These are phyloP conservation scores for Blastomussa wellsi DNA, from an alignment of 92 coral and sea anemone genomes.

Conservation along the genomic window DNA sequence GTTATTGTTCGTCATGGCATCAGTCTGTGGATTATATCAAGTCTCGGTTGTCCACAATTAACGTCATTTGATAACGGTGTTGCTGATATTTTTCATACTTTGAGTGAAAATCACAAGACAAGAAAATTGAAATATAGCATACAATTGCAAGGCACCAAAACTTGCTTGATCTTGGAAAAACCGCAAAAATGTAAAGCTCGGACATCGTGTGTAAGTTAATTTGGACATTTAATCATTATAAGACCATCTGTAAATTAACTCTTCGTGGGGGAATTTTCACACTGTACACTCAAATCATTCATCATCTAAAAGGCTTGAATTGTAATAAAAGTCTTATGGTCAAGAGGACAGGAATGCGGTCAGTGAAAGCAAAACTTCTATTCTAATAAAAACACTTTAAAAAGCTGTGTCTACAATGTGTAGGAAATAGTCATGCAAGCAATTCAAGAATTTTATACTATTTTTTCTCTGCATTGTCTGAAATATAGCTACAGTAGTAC, in stretches of 20 bases:
- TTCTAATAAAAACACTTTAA: no score
- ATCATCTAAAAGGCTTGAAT: slow-evolving; percentile 31
- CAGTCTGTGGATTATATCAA: slow-evolving; percentile 7
- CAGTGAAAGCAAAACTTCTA: slow-evolving; percentile 9
- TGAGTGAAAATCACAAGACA: not conserved
- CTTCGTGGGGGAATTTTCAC: slow-evolving; percentile 47
- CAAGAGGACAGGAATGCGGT: slow-evolving; percentile 32
- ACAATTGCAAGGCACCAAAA: not conserved
- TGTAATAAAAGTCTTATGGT: slow-evolving; percentile 13
- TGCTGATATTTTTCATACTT: not conserved
- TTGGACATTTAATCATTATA: slow-evolving; percentile 23
- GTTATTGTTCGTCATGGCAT: not conserved
- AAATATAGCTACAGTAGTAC: slow-evolving; percentile 20
- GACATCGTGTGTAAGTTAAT: slow-evolving; percentile 6
- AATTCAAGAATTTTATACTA: slow-evolving; percentile 7
- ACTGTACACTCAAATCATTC: slow-evolving; percentile 24
- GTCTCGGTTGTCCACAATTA: not conserved
- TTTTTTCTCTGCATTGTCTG: not conserved
- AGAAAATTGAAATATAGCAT: not conserved
- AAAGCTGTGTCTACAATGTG: not conserved
- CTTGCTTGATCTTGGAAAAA: not conserved
- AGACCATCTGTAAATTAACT: slow-evolving; percentile 39
- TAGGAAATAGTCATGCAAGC: not conserved
- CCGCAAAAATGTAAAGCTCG: slow-evolving; percentile 6
- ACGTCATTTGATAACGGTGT: not conserved